Evolutionary conservation across 2,888 invertebrate species (phyloP).

Genomic region (Drosophila neutralis): DNA sequence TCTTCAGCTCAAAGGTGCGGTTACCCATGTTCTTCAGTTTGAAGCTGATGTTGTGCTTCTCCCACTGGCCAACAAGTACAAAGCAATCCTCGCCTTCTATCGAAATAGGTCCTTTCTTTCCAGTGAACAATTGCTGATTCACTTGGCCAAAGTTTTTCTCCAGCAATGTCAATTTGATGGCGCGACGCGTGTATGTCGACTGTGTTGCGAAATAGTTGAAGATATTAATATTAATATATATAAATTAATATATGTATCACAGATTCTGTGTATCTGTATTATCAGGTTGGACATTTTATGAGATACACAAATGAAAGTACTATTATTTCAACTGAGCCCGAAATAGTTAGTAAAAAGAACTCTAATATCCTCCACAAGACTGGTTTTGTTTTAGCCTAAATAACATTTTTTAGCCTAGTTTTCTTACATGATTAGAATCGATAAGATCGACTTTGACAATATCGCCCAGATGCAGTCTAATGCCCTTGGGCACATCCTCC

Average conservation of each 20-base stretch:
- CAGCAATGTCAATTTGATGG: constrained; percentile 65
- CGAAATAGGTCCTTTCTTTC: constrained; percentile 84
- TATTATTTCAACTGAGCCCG: neutral
- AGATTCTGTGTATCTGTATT: neutral
- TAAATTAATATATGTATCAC: neutral
- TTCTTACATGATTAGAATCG: constrained; percentile 87
- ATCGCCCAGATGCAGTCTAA: constrained; percentile 87
- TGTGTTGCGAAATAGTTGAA: constrained; percentile 9
- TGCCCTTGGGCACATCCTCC: constrained; percentile 86
- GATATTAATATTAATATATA: neutral
- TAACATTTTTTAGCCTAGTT: neutral
- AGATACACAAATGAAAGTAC: neutral
- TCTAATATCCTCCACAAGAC: neutral
- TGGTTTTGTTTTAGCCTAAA: too few species aligned
- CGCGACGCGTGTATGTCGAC: constrained; percentile 84
- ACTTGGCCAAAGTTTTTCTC: constrained; percentile 59
- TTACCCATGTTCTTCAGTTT: constrained; percentile 64
- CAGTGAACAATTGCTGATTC: neutral
- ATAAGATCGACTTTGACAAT: constrained; percentile 89
- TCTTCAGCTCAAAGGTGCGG: constrained; percentile 40
- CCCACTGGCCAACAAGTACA: constrained; percentile 84
- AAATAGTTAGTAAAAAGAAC: neutral
- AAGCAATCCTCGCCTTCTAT: constrained; percentile 86
- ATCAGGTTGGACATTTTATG: neutral
- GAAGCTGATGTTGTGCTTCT: constrained; percentile 70